Evolutionary conservation across 2,797 vertebrate species (phyloP), one percentile per base, ranked within the genome.

Genomic region (Sebastes aleutianus): DNA sequence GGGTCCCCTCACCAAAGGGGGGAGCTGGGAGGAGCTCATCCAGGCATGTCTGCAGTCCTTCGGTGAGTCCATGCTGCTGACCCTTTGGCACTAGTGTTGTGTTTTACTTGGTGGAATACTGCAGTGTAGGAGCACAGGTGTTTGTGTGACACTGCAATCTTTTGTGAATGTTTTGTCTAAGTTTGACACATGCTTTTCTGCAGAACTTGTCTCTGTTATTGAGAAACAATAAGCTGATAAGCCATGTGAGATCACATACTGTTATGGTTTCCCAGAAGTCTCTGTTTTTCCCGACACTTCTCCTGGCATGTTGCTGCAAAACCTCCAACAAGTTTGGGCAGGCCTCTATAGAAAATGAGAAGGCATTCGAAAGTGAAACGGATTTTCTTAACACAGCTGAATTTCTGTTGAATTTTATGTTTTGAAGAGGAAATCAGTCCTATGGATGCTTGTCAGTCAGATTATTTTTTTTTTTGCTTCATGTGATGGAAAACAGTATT

Each of bases 11-110:
- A 94, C 96, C 89, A 99, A 98, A 86, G 98, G 97, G 80, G 97
- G 96, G 62, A 98, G 95, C 93, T 95, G 98, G 95, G 97, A 99
- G 87, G 97, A 98, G 84, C 96, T 99, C 78, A 96, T 99, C 88
- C 97, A 98, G 87, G 95, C 96, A 87, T 98, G 98, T 80, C 94
- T 99, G 92, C 96, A 98, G 66, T 96, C 94, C 76, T 99, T 99
- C 26, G 98, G 98, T 99, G 94, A 98, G 98, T 97, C 77, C 56
- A 54, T 43, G 39, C 36, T 1, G 31, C 58, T 39, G 74, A 80
- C 24, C 63, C 16, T 12, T 61, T 18, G 22, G 61, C 62, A 36
- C 12, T 14, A 2, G 14, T 32, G 24, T 70, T 76, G 26, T 53
- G 20, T 71, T 70, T 63, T 13, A 62, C 18, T 31, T 12, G 10